phyloP scores from a whole-genome alignment of 2,113 vertebrate genomes.

The Phyllopteryx taeniolatus region DNA sequence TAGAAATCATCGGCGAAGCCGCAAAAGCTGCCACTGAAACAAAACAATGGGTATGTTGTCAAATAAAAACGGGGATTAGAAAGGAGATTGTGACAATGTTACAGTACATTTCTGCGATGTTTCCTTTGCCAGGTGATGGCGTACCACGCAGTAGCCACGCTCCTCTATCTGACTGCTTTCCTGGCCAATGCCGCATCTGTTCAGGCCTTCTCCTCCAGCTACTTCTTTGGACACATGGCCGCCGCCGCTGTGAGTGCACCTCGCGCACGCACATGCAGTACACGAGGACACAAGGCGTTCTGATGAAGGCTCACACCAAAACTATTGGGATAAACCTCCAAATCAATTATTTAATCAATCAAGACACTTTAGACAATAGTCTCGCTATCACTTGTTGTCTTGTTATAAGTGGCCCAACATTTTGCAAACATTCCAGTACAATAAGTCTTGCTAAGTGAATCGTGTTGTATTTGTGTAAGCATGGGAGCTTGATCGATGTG shows the following conservation, averaged over 20 bases:
- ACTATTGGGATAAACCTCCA: neutral
- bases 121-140: conserved; percentile 74
- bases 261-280: neutral
- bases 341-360: neutral
- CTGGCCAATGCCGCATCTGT: conserved; percentile 71
- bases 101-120: neutral
- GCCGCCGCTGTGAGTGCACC: conserved; percentile 80
- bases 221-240: conserved; percentile 65
- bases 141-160: conserved; percentile 67
- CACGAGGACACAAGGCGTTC: neutral
- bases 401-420: no score
- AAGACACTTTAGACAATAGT: neutral
- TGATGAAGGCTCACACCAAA: neutral
- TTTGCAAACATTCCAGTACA: no score
- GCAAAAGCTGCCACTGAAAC: no score
- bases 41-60: no score
- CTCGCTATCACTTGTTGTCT: no score
- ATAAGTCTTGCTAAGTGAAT: no score
- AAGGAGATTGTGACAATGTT: neutral
- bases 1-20: neutral
- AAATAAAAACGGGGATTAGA: no score
- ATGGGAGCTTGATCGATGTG: neutral
- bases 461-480: no score
- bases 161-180: conserved; percentile 84
- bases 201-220: accelerated